Conservation (phyloP, 1,140 invertebrate species). For the Cydia strobilella region DNA sequence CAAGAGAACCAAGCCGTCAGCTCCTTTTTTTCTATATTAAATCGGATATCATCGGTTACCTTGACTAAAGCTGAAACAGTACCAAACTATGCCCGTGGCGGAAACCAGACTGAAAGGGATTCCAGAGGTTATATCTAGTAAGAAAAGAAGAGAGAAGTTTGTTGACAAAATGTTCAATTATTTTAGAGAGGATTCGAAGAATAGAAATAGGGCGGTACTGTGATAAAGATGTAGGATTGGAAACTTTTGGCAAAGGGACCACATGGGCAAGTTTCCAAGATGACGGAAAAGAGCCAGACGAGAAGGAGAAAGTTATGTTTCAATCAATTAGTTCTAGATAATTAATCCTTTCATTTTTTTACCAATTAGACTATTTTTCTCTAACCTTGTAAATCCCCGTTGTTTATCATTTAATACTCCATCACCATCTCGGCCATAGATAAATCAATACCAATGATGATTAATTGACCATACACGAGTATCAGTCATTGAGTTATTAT, state of each 20-base stretch:
- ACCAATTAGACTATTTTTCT: too few species aligned
- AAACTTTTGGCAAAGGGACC: neutral
- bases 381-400: too few species aligned
- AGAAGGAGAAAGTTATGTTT: conserved; percentile 36
- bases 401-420: too few species aligned
- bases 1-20: conserved; percentile 33
- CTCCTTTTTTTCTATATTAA: conserved; percentile 16
- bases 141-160: neutral
- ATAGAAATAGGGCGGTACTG: conserved; percentile 26
- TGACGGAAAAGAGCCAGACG: conserved; percentile 33
- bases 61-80: conserved; percentile 24
- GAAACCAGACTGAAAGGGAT: conserved; percentile 42
- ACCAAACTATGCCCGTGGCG: conserved; percentile 35
- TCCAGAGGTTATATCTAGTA: conserved; percentile 29
- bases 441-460: too few species aligned
- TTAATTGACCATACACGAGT: too few species aligned
- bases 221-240: neutral
- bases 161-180: too few species aligned
- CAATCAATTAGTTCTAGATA: too few species aligned
- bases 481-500: too few species aligned
- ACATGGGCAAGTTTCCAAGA: neutral
- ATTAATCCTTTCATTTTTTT: too few species aligned
- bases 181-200: conserved; percentile 26
- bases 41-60: conserved; percentile 35
- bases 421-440: too few species aligned